A percentile compares a stretch with the other conserved stretches of the same genome.
These are phyloP conservation scores for Apodemus speciosus DNA, from an alignment of 2,113 vertebrate genomes.

Conservation along the genomic window DNA sequence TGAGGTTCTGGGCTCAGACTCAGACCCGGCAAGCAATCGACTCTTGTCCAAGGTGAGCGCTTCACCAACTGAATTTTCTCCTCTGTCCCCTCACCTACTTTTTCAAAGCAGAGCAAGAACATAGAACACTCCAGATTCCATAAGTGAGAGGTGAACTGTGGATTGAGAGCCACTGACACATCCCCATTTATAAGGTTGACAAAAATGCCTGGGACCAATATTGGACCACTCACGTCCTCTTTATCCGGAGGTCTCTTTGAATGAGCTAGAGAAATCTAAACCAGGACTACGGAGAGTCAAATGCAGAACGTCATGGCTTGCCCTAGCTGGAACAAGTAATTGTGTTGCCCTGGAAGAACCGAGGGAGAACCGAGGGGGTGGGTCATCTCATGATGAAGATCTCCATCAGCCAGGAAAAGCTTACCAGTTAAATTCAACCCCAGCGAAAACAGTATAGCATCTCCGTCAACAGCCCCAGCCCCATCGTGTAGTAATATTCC, in stretches of 20 bases:
- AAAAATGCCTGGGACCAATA: background rate
- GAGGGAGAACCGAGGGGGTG: background rate
- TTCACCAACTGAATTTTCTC: background rate
- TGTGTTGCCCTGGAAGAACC: background rate
- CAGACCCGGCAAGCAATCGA: background rate
- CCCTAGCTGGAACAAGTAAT: background rate
- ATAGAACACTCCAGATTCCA: background rate
- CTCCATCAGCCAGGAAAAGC: background rate
- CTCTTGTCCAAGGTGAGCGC: background rate
- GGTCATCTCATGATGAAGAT: background rate
- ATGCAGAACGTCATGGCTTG: background rate
- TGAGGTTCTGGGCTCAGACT: background rate
- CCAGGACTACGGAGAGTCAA: background rate
- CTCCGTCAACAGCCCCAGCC: background rate
- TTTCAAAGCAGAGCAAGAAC: background rate
- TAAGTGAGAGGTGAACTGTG: background rate
- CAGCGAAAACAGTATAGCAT: background rate
- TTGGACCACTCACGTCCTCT: background rate
- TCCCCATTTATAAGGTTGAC: background rate
- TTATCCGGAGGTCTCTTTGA: background rate
- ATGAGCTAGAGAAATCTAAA: background rate
- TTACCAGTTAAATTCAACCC: background rate
- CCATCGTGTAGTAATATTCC: background rate
- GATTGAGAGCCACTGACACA: background rate
- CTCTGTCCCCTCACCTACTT: background rate